Percentiles rank a stretch among this genome's conserved stretches.
These are phyloP conservation scores for Agrochola circellaris DNA, from an alignment of 2,888 invertebrate genomes.

Conservation along the genomic window DNA sequence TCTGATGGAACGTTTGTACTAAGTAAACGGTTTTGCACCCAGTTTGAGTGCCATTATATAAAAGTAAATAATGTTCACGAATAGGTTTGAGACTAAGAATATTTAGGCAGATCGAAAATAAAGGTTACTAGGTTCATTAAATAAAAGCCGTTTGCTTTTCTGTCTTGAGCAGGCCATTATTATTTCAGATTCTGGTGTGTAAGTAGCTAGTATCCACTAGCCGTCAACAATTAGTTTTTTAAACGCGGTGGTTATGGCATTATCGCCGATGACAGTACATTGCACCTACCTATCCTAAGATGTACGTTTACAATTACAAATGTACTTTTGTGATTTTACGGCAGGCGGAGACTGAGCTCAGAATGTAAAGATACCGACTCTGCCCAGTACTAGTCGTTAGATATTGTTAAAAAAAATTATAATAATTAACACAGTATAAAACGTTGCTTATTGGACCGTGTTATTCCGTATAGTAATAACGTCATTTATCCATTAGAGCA, in stretches of 20 bases:
- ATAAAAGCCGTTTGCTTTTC: conserved; percentile 7
- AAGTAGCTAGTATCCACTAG: not conserved
- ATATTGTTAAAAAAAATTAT: not conserved
- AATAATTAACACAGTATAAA: not conserved
- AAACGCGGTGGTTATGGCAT: not conserved
- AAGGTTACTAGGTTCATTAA: not conserved
- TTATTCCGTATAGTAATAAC: not conserved
- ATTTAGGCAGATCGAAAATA: not conserved
- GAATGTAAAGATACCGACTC: not conserved
- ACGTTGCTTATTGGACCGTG: conserved; percentile 1
- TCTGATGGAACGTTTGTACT: conserved; percentile 30
- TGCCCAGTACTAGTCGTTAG: not conserved
- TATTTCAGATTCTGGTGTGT: not conserved
- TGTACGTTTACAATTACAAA: not conserved
- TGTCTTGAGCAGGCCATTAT: not conserved
- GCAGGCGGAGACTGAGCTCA: not conserved
- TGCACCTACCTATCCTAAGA: not conserved
- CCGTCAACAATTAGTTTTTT: not conserved
- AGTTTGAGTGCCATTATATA: conserved; percentile 1
- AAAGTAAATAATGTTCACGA: conserved; percentile 40
- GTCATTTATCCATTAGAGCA: conserved; percentile 1
- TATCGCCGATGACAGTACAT: not conserved
- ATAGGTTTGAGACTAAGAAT: conserved; percentile 7
- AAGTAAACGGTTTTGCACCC: conserved; percentile 31
- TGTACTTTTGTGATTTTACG: not conserved